Conservation (phyloP, 2,888 invertebrate species). For the Andrena bicolor region DNA sequence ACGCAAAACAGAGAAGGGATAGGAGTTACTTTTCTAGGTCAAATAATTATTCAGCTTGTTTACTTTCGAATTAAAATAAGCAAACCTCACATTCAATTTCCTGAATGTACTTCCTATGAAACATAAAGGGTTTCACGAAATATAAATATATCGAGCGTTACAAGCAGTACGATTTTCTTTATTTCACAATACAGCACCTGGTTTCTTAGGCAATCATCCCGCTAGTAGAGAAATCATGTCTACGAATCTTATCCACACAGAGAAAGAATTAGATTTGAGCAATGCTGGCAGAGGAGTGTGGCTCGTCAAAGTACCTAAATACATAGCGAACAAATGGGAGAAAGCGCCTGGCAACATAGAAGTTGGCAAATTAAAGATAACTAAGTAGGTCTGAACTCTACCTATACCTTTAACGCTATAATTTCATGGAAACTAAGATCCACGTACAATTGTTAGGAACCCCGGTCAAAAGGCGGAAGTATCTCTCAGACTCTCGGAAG, state of each 20-base stretch:
- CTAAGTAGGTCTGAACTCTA: conserved; percentile 86
- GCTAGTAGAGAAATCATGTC: conserved; percentile 76
- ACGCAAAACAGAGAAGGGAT: not conserved
- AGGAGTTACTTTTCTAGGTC: not conserved
- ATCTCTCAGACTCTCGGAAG: conserved; percentile 93
- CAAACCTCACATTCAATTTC: not conserved
- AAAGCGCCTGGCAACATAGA: conserved; percentile 96
- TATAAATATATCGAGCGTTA: conserved; percentile 23
- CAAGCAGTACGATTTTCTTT: conserved; percentile 15
- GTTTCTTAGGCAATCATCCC: not conserved
- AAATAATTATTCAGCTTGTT: not conserved
- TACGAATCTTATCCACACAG: conserved; percentile 87
- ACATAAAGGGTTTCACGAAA: not conserved
- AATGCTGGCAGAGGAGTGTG: conserved; percentile 97
- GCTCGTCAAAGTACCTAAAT: conserved; percentile 98
- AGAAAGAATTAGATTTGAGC: conserved; percentile 94
- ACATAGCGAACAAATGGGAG: conserved; percentile 98
- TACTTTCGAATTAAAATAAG: not conserved
- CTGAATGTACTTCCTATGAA: not conserved
- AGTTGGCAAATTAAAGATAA: conserved; percentile 96
- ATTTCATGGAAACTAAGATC: not conserved
- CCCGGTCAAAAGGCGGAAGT: conserved; percentile 95
- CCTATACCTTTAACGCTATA: conserved; percentile 46
- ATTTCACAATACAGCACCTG: conserved; percentile 11
- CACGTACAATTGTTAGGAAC: conserved; percentile 81